phyloP scores from a whole-genome alignment of 2,888 invertebrate genomes.

The Homarus gammarus region DNA sequence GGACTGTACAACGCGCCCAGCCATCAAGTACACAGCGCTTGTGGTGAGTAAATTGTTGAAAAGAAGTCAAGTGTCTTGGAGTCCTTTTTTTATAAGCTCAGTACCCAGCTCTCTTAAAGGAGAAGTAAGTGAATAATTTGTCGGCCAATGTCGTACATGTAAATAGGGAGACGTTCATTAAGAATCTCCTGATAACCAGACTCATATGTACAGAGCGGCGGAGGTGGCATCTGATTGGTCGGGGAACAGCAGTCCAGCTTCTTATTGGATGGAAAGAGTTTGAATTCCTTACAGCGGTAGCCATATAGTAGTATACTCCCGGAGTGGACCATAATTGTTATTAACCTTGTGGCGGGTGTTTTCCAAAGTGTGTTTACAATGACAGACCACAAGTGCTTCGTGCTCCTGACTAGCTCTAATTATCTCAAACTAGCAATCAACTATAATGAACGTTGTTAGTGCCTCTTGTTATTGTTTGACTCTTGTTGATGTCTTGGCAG shows the following conservation, averaged over 20 bases:
- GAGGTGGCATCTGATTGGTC: conserved; percentile 43
- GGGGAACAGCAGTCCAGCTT: not conserved
- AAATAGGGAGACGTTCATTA: conserved; percentile 47
- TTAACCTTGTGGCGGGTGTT: conserved; percentile 23
- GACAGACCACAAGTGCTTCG: not conserved
- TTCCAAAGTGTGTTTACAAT: not conserved
- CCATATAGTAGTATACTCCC: conserved; percentile 20
- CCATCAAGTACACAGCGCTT: not conserved
- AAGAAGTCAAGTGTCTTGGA: too few relatives aligned
- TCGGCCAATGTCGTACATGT: conserved; percentile 21
- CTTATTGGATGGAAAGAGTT: conserved; percentile 44
- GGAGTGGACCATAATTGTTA: conserved; percentile 19
- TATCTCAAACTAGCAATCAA: not conserved
- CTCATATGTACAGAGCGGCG: conserved; percentile 19
- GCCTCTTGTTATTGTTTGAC: not conserved
- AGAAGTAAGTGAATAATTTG: conserved; percentile 18
- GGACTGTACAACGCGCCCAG: too few relatives aligned
- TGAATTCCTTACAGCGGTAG: conserved; percentile 50
- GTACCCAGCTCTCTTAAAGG: not conserved
- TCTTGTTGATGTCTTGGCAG: not conserved
- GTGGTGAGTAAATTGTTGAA: not conserved
- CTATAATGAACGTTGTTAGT: not conserved
- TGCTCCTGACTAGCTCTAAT: not conserved
- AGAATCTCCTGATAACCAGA: conserved; percentile 34
- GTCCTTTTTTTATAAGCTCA: too few relatives aligned